phyloP scores from a whole-genome alignment of 37 sponge, comb jelly and placozoan species.

The Amphimedon queenslandica region DNA sequence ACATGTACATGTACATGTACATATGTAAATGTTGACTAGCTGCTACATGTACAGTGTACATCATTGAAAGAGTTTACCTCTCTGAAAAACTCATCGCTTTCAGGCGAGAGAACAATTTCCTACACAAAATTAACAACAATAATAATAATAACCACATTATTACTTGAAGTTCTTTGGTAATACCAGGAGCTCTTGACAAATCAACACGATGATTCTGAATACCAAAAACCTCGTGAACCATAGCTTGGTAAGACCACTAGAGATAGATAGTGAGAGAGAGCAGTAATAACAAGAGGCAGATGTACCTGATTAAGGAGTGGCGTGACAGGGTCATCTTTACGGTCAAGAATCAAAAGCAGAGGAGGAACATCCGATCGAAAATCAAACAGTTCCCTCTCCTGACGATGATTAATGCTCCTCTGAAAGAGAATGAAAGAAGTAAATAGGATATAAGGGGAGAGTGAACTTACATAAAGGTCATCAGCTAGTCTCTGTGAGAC shows the following conservation, averaged over 20 bases:
- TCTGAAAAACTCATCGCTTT: conserved; percentile 93
- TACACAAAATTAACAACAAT: conserved; percentile 42
- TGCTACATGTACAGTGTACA: conserved; percentile 10
- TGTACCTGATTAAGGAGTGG: conserved; percentile 86
- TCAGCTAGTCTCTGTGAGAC: conserved; percentile 56
- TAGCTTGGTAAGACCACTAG: conserved; percentile 98
- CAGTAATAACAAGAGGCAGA: neutral
- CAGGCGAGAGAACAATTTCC: conserved; percentile 90
- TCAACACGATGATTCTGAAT: conserved; percentile 91
- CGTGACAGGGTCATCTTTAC: conserved; percentile 91
- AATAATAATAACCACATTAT: too few species aligned
- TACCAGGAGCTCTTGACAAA: conserved; percentile 80
- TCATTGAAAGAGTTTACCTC: conserved; percentile 32
- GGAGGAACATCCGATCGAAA: conserved; percentile 76
- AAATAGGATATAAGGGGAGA: neutral
- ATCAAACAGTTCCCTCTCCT: conserved; percentile 52
- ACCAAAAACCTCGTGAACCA: conserved; percentile 93
- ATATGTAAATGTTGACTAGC: conserved; percentile 3
- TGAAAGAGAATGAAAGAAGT: neutral
- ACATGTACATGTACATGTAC: neutral
- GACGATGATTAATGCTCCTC: neutral
- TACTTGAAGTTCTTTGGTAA: conserved; percentile 76
- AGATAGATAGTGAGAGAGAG: neutral
- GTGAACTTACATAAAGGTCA: conserved; percentile 42
- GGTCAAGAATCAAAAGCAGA: conserved; percentile 84